Percentiles rank a stretch among this genome's conserved stretches.
Evolutionary conservation across 2,888 invertebrate genomes (phyloP).

Genomic region (Lasius platythorax): DNA sequence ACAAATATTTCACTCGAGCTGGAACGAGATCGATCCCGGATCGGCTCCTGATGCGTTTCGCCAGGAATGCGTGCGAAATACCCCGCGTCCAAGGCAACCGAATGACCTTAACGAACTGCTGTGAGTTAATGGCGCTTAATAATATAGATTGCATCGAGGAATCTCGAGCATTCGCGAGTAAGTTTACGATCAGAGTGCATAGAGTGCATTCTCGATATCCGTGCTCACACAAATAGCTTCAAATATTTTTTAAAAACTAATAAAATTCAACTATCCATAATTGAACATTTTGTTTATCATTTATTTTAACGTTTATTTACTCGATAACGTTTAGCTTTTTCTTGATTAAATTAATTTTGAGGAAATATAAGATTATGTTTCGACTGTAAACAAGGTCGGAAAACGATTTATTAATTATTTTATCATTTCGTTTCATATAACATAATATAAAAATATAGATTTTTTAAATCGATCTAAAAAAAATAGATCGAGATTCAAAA

Average conservation of each 20-base stretch:
- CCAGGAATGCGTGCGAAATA: conserved; percentile 53
- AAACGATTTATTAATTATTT: background rate
- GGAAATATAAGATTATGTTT: background rate
- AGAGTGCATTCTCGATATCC: background rate
- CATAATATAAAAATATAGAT: background rate
- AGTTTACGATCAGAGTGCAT: conserved; percentile 25
- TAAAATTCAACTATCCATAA: background rate
- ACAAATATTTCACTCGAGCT: background rate
- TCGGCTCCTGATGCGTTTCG: conserved; percentile 41
- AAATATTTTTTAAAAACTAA: background rate
- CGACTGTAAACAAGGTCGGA: no score
- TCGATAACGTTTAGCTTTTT: background rate
- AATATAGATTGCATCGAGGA: conserved; percentile 55
- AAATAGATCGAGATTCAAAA: no score
- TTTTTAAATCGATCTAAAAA: background rate
- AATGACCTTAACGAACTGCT: conserved; percentile 49
- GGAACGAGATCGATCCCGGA: conserved; percentile 35
- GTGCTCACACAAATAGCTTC: background rate
- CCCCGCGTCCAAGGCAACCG: conserved; percentile 21
- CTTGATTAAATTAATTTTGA: background rate
- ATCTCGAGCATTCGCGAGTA: conserved; percentile 35
- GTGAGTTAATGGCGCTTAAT: conserved; percentile 58
- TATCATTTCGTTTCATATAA: background rate
- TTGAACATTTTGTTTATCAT: background rate
- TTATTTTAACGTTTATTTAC: background rate